Percentiles rank a stretch among this genome's conserved stretches.
Evolutionary conservation across 2,797 vertebrate species (phyloP).

Genomic region (Phrynocephalus forsythii): DNA sequence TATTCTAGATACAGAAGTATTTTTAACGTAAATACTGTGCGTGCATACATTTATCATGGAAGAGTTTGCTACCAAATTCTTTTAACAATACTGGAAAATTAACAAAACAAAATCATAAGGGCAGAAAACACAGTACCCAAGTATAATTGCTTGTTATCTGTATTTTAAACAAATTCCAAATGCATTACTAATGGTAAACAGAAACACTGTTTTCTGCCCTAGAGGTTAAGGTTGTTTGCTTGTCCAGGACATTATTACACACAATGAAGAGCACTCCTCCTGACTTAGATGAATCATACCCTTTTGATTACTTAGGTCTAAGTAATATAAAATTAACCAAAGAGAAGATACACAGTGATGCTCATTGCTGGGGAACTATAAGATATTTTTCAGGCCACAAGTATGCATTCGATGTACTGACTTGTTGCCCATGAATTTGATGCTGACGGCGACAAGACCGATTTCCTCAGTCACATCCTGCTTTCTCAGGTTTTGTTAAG

Average conservation of each 20-base stretch:
- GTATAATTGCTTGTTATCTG: conserved; percentile 61
- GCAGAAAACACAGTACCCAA: conserved; percentile 59
- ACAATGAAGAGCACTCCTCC: conserved; percentile 51
- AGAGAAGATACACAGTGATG: conserved; percentile 46
- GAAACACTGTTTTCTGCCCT: conserved; percentile 58
- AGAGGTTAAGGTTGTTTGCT: conserved; percentile 67
- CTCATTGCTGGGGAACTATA: conserved; percentile 54
- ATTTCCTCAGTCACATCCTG: conserved; percentile 52
- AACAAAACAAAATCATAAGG: conserved; percentile 14
- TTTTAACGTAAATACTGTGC: neutral
- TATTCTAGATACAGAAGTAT: neutral
- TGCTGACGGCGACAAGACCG: conserved; percentile 49
- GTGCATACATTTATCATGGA: neutral
- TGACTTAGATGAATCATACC: conserved; percentile 71
- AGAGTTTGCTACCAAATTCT: neutral
- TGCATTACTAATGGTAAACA: conserved; percentile 69
- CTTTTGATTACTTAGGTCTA: conserved; percentile 46
- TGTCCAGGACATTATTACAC: conserved; percentile 56
- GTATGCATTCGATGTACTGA: conserved; percentile 61
- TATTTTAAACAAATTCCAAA: conserved; percentile 74
- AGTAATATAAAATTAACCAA: conserved; percentile 48
- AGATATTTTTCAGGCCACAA: conserved; percentile 62
- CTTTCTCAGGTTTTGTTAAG: conserved; percentile 60
- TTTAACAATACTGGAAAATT: neutral
- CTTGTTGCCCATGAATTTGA: conserved; percentile 65